A percentile compares a stretch with the other conserved stretches of the same genome.
Conservation (phyloP, 1,140 invertebrate genomes). For the Nephila pilipes region DNA sequence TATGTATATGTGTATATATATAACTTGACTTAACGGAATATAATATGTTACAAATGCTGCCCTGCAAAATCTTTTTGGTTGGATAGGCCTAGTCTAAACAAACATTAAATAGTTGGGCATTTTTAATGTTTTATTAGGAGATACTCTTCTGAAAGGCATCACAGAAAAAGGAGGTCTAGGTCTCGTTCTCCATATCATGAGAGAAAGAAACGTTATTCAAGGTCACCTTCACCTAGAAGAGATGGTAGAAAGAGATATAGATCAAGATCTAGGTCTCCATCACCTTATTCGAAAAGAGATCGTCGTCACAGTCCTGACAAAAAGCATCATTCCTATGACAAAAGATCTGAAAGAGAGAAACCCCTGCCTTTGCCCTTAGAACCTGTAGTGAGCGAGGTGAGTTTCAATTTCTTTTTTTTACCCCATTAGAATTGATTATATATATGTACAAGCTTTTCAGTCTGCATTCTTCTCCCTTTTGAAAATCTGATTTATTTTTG, state of each 20-base stretch:
- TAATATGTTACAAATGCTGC: too few relatives aligned
- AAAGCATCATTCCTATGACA: slow-evolving; percentile 52
- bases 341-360: slow-evolving; percentile 68
- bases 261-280: slow-evolving; percentile 73
- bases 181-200: slow-evolving; percentile 41
- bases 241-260: slow-evolving; percentile 73
- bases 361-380: slow-evolving; percentile 70
- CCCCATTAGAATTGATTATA: too few relatives aligned
- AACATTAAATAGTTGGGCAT: too few relatives aligned
- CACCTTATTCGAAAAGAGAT: slow-evolving; percentile 59
- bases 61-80: too few relatives aligned
- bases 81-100: too few relatives aligned
- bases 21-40: too few relatives aligned
- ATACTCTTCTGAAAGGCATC: slow-evolving; percentile 25
- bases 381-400: slow-evolving; percentile 79
- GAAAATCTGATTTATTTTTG: neutral
- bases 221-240: slow-evolving; percentile 50
- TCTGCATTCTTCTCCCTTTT: too few relatives aligned
- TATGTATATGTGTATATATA: too few relatives aligned
- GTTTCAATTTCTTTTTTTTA: neutral
- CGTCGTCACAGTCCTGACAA: neutral
- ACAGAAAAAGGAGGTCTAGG: slow-evolving; percentile 7
- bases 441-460: too few relatives aligned
- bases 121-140: neutral
- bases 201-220: slow-evolving; percentile 45